These are phyloP conservation scores for Pelagia noctiluca DNA, from an alignment of 30 jellyfish, hydroid and myxozoan species.

Conservation along the genomic window DNA sequence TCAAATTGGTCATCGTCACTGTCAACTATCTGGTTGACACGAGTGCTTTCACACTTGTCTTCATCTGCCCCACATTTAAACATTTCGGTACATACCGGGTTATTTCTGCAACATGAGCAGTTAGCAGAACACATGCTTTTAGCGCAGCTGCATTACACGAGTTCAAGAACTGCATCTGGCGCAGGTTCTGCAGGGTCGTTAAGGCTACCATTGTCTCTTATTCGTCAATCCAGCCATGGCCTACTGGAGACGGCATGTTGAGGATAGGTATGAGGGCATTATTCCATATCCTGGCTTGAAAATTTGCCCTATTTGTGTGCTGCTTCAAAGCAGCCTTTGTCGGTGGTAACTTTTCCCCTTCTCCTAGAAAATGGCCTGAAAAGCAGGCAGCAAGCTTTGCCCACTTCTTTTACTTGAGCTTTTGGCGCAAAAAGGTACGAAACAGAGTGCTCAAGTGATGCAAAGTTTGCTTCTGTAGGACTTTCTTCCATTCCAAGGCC, in stretches of 20 bases:
- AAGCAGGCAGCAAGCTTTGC: constrained; percentile 35
- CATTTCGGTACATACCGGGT: constrained; percentile 36
- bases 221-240: constrained; percentile 54
- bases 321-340: constrained; percentile 37
- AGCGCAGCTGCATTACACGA: constrained; percentile 38
- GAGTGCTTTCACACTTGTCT: constrained; percentile 27
- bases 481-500: constrained; percentile 28
- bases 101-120: constrained; percentile 40
- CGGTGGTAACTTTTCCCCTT: constrained; percentile 65
- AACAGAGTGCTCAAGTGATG: constrained; percentile 27
- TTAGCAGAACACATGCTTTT: constrained; percentile 30
- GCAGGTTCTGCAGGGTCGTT: constrained; percentile 44
- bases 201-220: constrained; percentile 14
- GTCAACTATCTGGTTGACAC: neutral
- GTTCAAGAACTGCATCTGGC: constrained; percentile 45
- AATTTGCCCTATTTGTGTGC: constrained; percentile 28
- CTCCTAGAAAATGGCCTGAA: constrained; percentile 35
- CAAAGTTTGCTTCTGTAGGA: constrained; percentile 25
- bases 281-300: neutral
- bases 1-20: constrained; percentile 30
- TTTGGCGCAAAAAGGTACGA: constrained; percentile 32
- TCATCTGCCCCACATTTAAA: constrained; percentile 44
- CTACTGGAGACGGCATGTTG: constrained; percentile 41
- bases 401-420: constrained; percentile 38
- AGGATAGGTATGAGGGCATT: neutral